Conservation (phyloP, 2,888 invertebrate species). For the Achlya flavicornis region DNA sequence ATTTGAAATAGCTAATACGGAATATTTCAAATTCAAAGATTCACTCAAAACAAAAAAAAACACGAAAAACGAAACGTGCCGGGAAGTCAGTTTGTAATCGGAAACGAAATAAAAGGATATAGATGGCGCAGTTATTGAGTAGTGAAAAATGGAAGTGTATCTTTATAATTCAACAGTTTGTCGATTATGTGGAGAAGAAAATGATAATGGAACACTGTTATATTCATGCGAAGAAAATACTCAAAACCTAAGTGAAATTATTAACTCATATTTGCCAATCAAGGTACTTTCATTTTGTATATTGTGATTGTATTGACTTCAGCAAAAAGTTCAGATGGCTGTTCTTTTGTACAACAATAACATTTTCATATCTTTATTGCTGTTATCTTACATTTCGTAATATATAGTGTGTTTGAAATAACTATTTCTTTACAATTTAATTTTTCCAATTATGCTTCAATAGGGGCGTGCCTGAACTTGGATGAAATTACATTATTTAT, state of each 20-base stretch:
- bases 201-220: conserved; percentile 86
- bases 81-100: background rate
- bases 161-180: conserved; percentile 89
- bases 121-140: conserved; percentile 61
- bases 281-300: conserved; percentile 81
- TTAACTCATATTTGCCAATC: conserved; percentile 89
- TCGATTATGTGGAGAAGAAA: conserved; percentile 90
- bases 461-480: background rate
- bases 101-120: conserved; percentile 52
- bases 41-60: too few species aligned
- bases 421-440: background rate
- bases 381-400: conserved; percentile 5
- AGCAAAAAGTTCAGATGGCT: conserved; percentile 65
- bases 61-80: conserved; percentile 19
- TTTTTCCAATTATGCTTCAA: background rate
- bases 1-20: too few species aligned
- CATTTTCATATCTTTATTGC: conserved; percentile 57
- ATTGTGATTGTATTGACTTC: conserved; percentile 78
- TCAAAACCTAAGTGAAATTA: conserved; percentile 85
- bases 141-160: conserved; percentile 73
- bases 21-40: too few species aligned
- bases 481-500: background rate
- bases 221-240: conserved; percentile 84
- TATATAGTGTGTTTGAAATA: background rate
- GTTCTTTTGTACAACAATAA: conserved; percentile 41